Evolutionary conservation across 2,888 invertebrate species (phyloP).

Genomic region (Stenodera caucasica): DNA sequence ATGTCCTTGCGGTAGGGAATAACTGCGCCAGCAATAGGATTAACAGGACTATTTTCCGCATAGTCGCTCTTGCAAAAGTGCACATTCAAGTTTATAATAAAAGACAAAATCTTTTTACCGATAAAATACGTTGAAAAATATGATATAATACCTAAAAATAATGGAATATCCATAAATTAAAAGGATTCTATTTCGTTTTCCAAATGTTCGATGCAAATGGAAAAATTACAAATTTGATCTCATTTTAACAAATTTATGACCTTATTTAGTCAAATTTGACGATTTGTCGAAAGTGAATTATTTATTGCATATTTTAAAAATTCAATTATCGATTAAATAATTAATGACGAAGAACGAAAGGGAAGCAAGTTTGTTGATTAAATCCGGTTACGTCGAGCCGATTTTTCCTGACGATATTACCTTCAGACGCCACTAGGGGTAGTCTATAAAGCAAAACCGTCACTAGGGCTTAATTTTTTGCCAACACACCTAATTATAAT

Average conservation of each 20-base stretch:
- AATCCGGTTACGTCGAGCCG: neutral
- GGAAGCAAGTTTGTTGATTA: neutral
- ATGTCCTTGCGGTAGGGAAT: conserved; percentile 9
- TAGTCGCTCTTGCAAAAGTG: conserved; percentile 3
- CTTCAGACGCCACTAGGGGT: neutral
- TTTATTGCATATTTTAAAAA: neutral
- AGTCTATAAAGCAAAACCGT: neutral
- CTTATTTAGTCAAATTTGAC: neutral
- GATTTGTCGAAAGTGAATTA: neutral
- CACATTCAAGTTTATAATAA: neutral
- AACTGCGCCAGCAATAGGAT: conserved; percentile 8
- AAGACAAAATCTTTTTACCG: neutral
- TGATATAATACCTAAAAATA: neutral
- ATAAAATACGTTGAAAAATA: conserved; percentile 2
- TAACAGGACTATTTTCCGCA: conserved; percentile 11
- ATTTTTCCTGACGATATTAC: neutral
- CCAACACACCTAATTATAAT: conserved; percentile 1
- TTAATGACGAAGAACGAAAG: neutral
- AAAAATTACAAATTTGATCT: no score
- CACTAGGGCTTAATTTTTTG: neutral
- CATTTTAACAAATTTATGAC: no score
- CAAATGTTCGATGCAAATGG: no score
- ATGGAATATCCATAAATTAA: no score
- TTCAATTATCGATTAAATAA: neutral
- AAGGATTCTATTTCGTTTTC: no score